Evolutionary conservation across 2,888 invertebrate genomes (phyloP).

Genomic region (Megastigmus dorsalis): DNA sequence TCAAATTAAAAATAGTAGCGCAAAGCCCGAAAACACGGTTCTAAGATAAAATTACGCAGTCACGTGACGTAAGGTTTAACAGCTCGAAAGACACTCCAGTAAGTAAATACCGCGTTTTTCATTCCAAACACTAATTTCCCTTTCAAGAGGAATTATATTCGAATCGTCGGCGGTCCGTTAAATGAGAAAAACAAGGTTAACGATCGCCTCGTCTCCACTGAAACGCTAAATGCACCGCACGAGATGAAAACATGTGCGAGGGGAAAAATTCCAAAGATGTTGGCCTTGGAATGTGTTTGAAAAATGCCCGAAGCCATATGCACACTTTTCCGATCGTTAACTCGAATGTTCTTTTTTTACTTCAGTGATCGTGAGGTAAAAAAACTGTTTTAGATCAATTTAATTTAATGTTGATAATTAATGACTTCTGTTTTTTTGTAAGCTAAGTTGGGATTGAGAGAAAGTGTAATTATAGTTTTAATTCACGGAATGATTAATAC

Average conservation of each 20-base stretch:
- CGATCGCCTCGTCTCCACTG: conserved; percentile 22
- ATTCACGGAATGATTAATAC: too few relatives aligned
- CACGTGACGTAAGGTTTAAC: conserved; percentile 20
- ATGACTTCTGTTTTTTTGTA: too few relatives aligned
- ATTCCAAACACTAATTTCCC: conserved; percentile 38
- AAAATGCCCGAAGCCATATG: not conserved
- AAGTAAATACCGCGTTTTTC: conserved; percentile 32
- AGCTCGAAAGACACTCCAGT: not conserved
- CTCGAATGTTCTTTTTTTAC: too few relatives aligned
- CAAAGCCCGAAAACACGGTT: too few relatives aligned
- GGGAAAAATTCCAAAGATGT: conserved; percentile 1
- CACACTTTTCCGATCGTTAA: not conserved
- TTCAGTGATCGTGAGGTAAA: too few relatives aligned
- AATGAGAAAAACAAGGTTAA: conserved; percentile 46
- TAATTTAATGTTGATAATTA: too few relatives aligned
- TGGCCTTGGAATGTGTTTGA: conserved; percentile 8
- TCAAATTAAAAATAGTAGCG: too few relatives aligned
- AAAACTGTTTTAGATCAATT: too few relatives aligned
- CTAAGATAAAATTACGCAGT: too few relatives aligned
- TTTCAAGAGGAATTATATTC: conserved; percentile 20
- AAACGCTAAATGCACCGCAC: not conserved
- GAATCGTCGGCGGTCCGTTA: conserved; percentile 3
- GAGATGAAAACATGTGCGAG: not conserved
- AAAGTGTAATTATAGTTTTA: too few relatives aligned
- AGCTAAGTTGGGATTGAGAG: too few relatives aligned